A percentile compares a stretch with the other conserved stretches of the same genome.
Conservation (phyloP, 2,797 vertebrate species). For the Adrianichthys oophorus region DNA sequence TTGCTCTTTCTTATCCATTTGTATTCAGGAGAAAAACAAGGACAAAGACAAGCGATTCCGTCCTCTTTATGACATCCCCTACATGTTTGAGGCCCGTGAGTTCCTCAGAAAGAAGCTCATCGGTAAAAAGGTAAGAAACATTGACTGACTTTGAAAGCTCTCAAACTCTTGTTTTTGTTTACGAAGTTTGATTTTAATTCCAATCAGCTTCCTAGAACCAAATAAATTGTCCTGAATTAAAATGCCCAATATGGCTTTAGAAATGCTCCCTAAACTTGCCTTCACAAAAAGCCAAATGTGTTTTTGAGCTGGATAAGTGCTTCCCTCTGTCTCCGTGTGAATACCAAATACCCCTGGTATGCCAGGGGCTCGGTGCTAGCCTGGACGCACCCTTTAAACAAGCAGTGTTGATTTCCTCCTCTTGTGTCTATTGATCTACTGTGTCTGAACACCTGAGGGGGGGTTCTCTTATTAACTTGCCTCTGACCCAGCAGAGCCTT, state of each 20-base stretch:
- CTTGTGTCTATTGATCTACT: constrained; percentile 66
- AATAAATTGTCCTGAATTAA: constrained; percentile 21
- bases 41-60: constrained; percentile 98
- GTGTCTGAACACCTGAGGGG: constrained; percentile 46
- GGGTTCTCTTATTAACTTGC: constrained; percentile 60
- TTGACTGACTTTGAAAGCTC: background rate
- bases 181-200: constrained; percentile 1
- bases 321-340: constrained; percentile 35
- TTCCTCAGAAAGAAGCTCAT: constrained; percentile 98
- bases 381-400: constrained; percentile 60
- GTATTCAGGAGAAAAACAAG: constrained; percentile 82
- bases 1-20: constrained; percentile 1
- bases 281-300: constrained; percentile 15
- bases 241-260: constrained; percentile 8
- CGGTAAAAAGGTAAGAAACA: constrained; percentile 89
- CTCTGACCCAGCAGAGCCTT: constrained; percentile 47
- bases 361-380: constrained; percentile 51
- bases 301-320: constrained; percentile 35
- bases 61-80: constrained; percentile 96
- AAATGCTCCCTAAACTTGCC: background rate
- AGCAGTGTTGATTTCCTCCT: constrained; percentile 63
- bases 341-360: constrained; percentile 46
- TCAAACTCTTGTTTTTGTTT: background rate
- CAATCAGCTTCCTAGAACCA: constrained; percentile 30
- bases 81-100: constrained; percentile 98